Evolutionary conservation across 2,797 vertebrate genomes (phyloP).

Genomic region (Telmatherina bonti): DNA sequence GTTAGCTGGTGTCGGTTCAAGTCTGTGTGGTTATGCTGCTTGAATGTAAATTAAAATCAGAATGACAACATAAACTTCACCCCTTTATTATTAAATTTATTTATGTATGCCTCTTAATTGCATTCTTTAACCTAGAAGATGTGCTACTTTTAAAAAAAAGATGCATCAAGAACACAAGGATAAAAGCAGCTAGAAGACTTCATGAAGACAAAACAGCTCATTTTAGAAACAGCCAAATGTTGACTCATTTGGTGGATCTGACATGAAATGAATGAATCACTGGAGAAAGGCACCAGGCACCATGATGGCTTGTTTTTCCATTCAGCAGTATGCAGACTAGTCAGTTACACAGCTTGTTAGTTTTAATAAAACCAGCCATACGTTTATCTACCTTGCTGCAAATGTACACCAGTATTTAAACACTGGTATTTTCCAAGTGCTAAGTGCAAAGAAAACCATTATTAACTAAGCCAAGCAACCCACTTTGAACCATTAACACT

Average conservation of each 20-base stretch:
- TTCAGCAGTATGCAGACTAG: slow-evolving; percentile 17
- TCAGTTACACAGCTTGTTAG: background rate
- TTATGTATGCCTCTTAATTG: background rate
- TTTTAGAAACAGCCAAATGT: slow-evolving; percentile 10
- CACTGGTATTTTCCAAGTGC: background rate
- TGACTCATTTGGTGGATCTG: slow-evolving; percentile 43
- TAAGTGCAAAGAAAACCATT: slow-evolving; percentile 1
- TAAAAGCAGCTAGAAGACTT: background rate
- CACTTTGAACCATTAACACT: slow-evolving; percentile 25
- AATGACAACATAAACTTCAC: background rate
- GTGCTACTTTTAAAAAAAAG: background rate
- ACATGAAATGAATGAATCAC: slow-evolving; percentile 45
- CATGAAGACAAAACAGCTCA: slow-evolving; percentile 5
- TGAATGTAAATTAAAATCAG: slow-evolving; percentile 6
- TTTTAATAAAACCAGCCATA: slow-evolving; percentile 10
- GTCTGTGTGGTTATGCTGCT: background rate
- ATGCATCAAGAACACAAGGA: background rate
- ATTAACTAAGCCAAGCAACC: slow-evolving; percentile 15
- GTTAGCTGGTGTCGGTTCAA: background rate
- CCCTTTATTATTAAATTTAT: background rate
- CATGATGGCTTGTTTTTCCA: slow-evolving; percentile 26
- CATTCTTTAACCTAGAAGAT: slow-evolving; percentile 7
- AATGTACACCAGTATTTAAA: background rate
- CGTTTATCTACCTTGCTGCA: background rate
- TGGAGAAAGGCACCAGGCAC: slow-evolving; percentile 11